Evolutionary conservation across 1,140 invertebrate species (phyloP).

Genomic region (Drosophila pseudoobscura): DNA sequence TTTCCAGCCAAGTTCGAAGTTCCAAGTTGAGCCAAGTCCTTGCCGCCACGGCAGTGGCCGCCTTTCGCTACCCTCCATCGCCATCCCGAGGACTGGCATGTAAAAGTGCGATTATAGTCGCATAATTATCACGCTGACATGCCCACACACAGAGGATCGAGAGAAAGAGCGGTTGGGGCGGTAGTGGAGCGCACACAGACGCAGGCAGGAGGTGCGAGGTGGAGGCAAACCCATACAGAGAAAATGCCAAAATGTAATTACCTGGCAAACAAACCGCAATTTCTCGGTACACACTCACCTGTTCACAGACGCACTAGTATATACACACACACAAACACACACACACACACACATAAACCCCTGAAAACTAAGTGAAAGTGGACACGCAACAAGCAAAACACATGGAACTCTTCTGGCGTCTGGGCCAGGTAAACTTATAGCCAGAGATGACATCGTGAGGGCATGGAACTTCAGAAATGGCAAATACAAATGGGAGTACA

Average conservation of each 20-base stretch:
- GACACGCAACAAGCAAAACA: constrained; percentile 77
- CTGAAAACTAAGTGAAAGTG: constrained; percentile 72
- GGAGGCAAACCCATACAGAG: constrained; percentile 43
- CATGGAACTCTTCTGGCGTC: constrained; percentile 35
- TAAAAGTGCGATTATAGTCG: constrained; percentile 82
- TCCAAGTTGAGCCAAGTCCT: constrained; percentile 27
- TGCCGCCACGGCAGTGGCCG: background rate
- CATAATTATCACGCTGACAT: constrained; percentile 82
- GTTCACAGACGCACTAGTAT: constrained; percentile 24
- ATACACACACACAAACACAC: constrained; percentile 4
- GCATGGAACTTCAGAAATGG: no score
- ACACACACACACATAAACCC: constrained; percentile 16
- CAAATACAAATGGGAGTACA: no score
- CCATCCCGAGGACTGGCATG: constrained; percentile 53
- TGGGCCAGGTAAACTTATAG: constrained; percentile 16
- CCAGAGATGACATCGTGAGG: constrained; percentile 5
- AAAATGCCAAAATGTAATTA: constrained; percentile 80
- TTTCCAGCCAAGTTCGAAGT: constrained; percentile 61
- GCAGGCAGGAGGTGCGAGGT: constrained; percentile 3
- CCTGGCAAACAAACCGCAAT: constrained; percentile 81
- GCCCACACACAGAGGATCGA: constrained; percentile 54
- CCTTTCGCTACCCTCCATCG: background rate
- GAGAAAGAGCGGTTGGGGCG: background rate
- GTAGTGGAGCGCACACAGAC: no score
- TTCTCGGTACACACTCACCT: constrained; percentile 69